Percentiles rank a stretch among this genome's conserved stretches.
These are phyloP conservation scores for Atta colombica DNA, from an alignment of 1,140 invertebrate species.

Conservation along the genomic window DNA sequence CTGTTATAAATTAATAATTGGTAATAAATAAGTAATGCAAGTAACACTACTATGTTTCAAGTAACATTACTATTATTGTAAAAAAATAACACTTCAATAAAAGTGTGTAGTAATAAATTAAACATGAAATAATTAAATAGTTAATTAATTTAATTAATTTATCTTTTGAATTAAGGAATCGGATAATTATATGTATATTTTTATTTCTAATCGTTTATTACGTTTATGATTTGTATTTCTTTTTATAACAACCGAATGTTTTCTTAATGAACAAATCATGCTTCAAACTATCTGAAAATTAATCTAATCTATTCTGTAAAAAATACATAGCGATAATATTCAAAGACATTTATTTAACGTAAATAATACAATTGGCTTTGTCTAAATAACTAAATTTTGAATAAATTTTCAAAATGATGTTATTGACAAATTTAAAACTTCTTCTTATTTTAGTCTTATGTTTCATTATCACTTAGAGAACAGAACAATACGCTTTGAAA, in stretches of 20 bases:
- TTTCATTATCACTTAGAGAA: slow-evolving; percentile 7
- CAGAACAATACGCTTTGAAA: neutral
- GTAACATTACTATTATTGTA: neutral
- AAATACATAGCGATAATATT: neutral
- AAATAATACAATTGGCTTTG: neutral
- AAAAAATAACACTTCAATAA: neutral
- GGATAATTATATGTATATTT: neutral
- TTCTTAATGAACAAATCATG: neutral
- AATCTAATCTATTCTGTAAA: slow-evolving; percentile 1
- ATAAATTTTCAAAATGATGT: neutral
- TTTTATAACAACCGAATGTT: neutral
- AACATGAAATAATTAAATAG: neutral
- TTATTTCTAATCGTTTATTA: neutral
- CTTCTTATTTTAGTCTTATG: too few species aligned
- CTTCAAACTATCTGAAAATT: slow-evolving; percentile 12
- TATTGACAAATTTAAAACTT: neutral
- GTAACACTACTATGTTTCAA: neutral
- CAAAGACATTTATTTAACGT: neutral
- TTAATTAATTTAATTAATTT: neutral
- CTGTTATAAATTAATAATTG: neutral
- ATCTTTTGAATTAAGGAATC: neutral
- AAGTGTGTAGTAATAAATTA: neutral
- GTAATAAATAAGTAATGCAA: neutral
- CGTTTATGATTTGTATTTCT: neutral
- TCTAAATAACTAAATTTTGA: neutral